Percentiles rank a stretch among this genome's conserved stretches.
Conservation (phyloP, 2,888 invertebrate genomes). For the Palloptera scutellata region DNA sequence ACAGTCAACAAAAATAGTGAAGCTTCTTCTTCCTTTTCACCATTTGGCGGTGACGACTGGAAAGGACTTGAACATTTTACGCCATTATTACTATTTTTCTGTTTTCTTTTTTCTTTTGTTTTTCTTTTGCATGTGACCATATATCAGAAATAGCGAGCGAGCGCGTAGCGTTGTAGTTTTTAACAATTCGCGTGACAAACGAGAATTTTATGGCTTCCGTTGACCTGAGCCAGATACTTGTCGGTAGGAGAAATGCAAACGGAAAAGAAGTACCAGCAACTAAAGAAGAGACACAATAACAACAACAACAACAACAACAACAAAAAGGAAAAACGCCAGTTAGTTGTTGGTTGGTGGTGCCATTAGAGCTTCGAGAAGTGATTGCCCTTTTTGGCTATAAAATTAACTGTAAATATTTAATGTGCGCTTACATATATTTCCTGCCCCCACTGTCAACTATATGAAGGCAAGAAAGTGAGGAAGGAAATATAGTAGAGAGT, state of each 20-base stretch:
- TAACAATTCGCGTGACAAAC: slow-evolving; percentile 63
- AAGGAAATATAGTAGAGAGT: too few species aligned
- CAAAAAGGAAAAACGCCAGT: neutral
- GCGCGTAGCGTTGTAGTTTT: slow-evolving; percentile 34
- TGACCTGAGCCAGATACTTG: slow-evolving; percentile 57
- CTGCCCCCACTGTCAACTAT: neutral
- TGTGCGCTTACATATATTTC: slow-evolving; percentile 51
- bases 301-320: slow-evolving; percentile 4
- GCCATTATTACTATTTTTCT: slow-evolving; percentile 39
- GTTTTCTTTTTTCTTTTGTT: slow-evolving; percentile 38
- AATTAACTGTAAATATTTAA: slow-evolving; percentile 65
- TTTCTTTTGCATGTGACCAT: slow-evolving; percentile 15
- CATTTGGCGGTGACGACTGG: slow-evolving; percentile 13
- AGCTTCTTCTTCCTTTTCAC: slow-evolving; percentile 32
- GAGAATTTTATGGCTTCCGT: slow-evolving; percentile 65
- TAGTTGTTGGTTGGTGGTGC: slow-evolving; percentile 32
- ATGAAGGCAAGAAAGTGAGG: too few species aligned
- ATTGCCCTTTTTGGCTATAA: slow-evolving; percentile 62
- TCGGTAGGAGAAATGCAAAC: slow-evolving; percentile 4
- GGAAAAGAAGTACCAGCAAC: slow-evolving; percentile 20
- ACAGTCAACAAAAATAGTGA: slow-evolving; percentile 20
- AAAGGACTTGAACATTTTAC: slow-evolving; percentile 40
- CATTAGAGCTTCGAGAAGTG: slow-evolving; percentile 50
- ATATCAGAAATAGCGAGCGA: slow-evolving; percentile 28
- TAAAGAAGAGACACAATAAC: slow-evolving; percentile 18